A percentile compares a stretch with the other conserved stretches of the same genome.
phyloP scores from a whole-genome alignment of 2,888 invertebrate genomes.

The Boloria selene region DNA sequence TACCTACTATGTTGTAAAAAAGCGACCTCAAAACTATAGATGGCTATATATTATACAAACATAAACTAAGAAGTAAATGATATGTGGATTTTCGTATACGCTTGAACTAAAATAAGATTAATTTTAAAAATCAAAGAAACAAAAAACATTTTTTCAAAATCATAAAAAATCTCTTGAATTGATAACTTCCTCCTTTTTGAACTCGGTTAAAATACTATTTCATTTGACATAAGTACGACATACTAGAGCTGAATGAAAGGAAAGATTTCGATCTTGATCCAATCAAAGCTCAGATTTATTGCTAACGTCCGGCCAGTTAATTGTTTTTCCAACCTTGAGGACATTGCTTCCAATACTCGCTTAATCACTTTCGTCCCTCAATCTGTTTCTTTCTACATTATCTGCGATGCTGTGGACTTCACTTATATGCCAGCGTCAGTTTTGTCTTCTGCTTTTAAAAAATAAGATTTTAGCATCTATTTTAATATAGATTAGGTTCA shows the following conservation, averaged over 20 bases:
- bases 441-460: constrained; percentile 18
- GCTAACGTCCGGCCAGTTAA: constrained; percentile 36
- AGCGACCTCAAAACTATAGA: too few relatives aligned
- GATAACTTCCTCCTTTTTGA: too few relatives aligned
- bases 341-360: constrained; percentile 49
- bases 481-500: constrained; percentile 19
- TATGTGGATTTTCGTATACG: too few relatives aligned
- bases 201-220: neutral
- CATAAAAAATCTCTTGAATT: too few relatives aligned
- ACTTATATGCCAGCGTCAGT: constrained; percentile 3
- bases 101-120: too few relatives aligned
- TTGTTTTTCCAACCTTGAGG: constrained; percentile 43
- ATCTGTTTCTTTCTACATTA: too few relatives aligned
- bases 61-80: too few relatives aligned
- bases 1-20: too few relatives aligned
- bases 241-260: neutral
- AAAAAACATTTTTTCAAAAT: too few relatives aligned
- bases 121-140: too few relatives aligned
- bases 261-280: constrained; percentile 24
- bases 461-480: constrained; percentile 23
- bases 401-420: neutral
- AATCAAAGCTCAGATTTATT: constrained; percentile 40
- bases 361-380: constrained; percentile 53
- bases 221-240: neutral
- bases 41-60: too few relatives aligned